Percentiles rank a stretch among this genome's conserved stretches.
Evolutionary conservation across 2,797 vertebrate species (phyloP).

Genomic region (Pitangus sulphuratus): DNA sequence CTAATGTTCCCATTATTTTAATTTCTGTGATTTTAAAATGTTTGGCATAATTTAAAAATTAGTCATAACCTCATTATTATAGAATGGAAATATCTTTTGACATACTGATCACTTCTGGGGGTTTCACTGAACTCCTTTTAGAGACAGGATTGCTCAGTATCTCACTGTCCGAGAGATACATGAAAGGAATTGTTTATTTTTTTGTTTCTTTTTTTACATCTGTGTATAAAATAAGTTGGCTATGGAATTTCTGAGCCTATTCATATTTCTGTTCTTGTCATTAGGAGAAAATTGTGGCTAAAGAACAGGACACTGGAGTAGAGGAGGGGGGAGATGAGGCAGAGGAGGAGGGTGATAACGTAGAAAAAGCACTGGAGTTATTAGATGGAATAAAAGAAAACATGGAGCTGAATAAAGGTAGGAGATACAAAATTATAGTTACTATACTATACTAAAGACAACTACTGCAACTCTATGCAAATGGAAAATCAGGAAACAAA

Average conservation of each 20-base stretch:
- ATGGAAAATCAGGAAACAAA: background rate
- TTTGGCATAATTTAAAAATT: background rate
- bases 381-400: constrained; percentile 81
- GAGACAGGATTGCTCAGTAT: background rate
- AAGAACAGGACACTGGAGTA: background rate
- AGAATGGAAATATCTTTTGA: background rate
- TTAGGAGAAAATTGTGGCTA: constrained; percentile 67
- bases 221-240: background rate
- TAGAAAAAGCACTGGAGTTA: constrained; percentile 76
- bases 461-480: background rate
- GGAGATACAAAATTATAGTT: background rate
- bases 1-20: background rate
- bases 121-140: background rate
- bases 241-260: background rate
- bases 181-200: background rate
- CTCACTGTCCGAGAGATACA: background rate
- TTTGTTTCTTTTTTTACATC: background rate
- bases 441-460: background rate
- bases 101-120: background rate
- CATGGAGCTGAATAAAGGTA: constrained; percentile 85
- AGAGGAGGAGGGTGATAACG: constrained; percentile 63
- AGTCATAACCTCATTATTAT: background rate
- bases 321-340: constrained; percentile 58
- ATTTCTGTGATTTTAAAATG: background rate
- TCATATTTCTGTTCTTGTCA: background rate